Conservation (phyloP, 2,888 invertebrate genomes). For the Gymnoscelis rufifasciata region DNA sequence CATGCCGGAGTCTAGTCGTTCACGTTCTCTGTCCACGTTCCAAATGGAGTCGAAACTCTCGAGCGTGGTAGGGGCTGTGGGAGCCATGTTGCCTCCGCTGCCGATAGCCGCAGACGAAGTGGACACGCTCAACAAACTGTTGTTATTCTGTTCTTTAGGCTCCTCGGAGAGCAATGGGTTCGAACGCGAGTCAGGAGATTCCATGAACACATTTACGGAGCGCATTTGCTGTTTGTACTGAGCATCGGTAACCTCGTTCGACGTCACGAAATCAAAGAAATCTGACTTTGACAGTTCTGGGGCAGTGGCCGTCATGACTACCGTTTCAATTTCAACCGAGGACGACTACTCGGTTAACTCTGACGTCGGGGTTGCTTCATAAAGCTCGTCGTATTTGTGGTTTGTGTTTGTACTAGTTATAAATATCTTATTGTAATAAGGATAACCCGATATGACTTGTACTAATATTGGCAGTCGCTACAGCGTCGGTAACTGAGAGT, state of each 20-base stretch:
- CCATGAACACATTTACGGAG: constrained; percentile 83
- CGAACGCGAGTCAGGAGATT: constrained; percentile 75
- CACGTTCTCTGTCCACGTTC: constrained; percentile 85
- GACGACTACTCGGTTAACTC: constrained; percentile 50
- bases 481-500: constrained; percentile 76
- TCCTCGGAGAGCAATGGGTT: constrained; percentile 73
- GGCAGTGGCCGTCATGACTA: constrained; percentile 92
- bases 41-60: constrained; percentile 81
- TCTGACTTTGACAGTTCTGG: constrained; percentile 92
- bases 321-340: constrained; percentile 77
- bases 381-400: constrained; percentile 42
- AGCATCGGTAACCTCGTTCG: constrained; percentile 86
- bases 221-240: constrained; percentile 84
- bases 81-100: constrained; percentile 49
- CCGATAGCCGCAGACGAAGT: constrained; percentile 45
- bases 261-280: constrained; percentile 93
- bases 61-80: constrained; percentile 67
- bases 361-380: constrained; percentile 52
- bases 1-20: constrained; percentile 85
- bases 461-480: constrained; percentile 76
- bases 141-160: constrained; percentile 81
- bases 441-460: constrained; percentile 76
- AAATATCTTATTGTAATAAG: constrained; percentile 67
- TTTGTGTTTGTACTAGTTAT: constrained; percentile 72
- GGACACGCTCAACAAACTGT: constrained; percentile 71